Percentiles rank a stretch among this genome's conserved stretches.
Conservation (phyloP, 2,113 vertebrate genomes). For the Poicephalus meyeri region DNA sequence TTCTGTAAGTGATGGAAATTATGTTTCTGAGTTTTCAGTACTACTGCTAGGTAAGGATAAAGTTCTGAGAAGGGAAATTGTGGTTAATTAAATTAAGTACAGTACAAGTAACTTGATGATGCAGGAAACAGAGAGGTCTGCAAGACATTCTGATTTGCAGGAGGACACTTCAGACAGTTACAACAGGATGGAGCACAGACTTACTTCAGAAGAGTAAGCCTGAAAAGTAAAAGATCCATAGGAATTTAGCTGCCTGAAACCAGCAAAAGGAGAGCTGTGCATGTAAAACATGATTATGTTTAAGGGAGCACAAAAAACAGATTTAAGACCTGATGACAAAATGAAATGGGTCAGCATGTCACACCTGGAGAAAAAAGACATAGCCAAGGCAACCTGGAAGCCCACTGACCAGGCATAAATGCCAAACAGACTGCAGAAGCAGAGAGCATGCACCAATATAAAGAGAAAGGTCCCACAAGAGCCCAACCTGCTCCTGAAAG, state of each 20-base stretch:
- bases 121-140: neutral
- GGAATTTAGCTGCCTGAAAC: neutral
- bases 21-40: neutral
- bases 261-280: neutral
- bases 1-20: neutral
- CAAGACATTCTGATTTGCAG: neutral
- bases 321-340: neutral
- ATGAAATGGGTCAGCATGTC: neutral
- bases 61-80: neutral
- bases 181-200: neutral
- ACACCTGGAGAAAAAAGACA: neutral
- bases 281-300: neutral
- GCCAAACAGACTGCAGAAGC: neutral
- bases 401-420: neutral
- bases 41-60: neutral
- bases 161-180: neutral
- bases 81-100: neutral
- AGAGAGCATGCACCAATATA: neutral
- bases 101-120: neutral
- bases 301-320: neutral
- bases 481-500: neutral
- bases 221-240: neutral
- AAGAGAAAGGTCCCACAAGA: neutral
- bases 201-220: neutral
- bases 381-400: neutral